Evolutionary conservation across 2,113 vertebrate species (phyloP).

Genomic region (Rhineura floridana): DNA sequence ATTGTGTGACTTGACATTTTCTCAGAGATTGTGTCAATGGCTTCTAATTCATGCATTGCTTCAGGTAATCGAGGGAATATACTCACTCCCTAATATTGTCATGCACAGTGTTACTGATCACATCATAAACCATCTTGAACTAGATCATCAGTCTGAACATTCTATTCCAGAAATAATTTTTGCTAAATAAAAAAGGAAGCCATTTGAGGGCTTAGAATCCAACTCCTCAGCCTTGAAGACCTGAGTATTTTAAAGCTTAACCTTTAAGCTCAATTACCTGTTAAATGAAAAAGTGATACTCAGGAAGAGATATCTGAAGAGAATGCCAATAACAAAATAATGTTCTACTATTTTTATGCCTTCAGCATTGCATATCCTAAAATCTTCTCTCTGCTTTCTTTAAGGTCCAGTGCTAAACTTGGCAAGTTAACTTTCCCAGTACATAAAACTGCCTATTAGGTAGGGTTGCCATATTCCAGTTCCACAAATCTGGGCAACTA

Average conservation of each 20-base stretch:
- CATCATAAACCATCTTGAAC: not conserved
- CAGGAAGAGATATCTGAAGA: slow-evolving; percentile 7
- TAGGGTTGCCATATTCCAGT: too few species aligned
- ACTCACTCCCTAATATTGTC: not conserved
- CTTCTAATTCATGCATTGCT: slow-evolving; percentile 1
- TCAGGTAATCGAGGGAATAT: not conserved
- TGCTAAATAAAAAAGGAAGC: not conserved
- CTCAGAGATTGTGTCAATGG: not conserved
- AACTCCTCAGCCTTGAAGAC: slow-evolving; percentile 21
- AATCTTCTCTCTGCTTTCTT: not conserved
- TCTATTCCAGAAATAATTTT: slow-evolving; percentile 7
- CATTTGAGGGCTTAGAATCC: slow-evolving; percentile 15
- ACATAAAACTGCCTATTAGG: not conserved
- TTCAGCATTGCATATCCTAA: not conserved
- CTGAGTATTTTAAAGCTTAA: slow-evolving; percentile 20
- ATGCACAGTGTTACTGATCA: not conserved
- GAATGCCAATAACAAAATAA: slow-evolving; percentile 25
- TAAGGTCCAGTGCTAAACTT: slow-evolving; percentile 16
- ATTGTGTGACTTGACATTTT: not conserved
- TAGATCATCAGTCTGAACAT: slow-evolving; percentile 2
- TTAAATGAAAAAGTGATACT: slow-evolving; percentile 42
- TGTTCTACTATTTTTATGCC: not conserved
- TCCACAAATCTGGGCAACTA: too few species aligned
- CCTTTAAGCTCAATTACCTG: slow-evolving; percentile 39
- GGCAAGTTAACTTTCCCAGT: not conserved